Percentiles rank a stretch among this genome's conserved stretches.
These are phyloP conservation scores for Heliothis subflexa DNA, from an alignment of 1,140 invertebrate species.

Conservation along the genomic window DNA sequence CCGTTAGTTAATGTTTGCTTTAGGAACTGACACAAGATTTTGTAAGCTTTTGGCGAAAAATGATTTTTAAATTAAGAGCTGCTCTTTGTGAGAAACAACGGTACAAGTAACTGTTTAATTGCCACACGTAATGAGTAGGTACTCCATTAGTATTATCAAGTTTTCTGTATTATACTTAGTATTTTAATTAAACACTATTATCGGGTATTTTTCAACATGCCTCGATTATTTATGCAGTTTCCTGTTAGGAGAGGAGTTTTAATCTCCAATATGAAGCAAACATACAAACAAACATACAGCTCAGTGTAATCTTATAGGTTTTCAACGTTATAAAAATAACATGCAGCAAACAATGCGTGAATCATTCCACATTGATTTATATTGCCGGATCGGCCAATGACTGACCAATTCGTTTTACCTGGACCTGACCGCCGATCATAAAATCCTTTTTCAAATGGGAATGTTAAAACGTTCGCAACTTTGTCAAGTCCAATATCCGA, in stretches of 20 bases:
- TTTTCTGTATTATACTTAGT: too few relatives aligned
- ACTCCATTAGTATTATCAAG: too few relatives aligned
- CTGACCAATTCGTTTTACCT: conserved; percentile 12
- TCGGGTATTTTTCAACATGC: too few relatives aligned
- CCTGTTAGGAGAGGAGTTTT: too few relatives aligned
- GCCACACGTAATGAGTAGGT: too few relatives aligned
- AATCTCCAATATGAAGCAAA: too few relatives aligned
- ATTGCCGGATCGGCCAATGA: conserved; percentile 42
- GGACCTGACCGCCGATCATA: background rate
- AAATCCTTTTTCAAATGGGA: conserved; percentile 3
- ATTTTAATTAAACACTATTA: too few relatives aligned
- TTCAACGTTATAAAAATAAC: background rate
- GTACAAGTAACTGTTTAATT: too few relatives aligned
- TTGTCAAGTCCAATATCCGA: background rate
- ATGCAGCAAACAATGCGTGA: background rate
- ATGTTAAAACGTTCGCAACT: background rate
- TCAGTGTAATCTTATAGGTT: background rate
- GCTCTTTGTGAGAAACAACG: too few relatives aligned
- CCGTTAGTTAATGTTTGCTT: background rate
- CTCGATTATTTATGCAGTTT: too few relatives aligned
- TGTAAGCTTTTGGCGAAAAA: background rate
- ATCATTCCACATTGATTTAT: conserved; percentile 27
- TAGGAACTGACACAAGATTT: background rate
- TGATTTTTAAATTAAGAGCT: background rate
- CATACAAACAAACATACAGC: too few relatives aligned